Evolutionary conservation across 2,113 vertebrate species (phyloP).

Genomic region (Microtus pennsylvanicus): DNA sequence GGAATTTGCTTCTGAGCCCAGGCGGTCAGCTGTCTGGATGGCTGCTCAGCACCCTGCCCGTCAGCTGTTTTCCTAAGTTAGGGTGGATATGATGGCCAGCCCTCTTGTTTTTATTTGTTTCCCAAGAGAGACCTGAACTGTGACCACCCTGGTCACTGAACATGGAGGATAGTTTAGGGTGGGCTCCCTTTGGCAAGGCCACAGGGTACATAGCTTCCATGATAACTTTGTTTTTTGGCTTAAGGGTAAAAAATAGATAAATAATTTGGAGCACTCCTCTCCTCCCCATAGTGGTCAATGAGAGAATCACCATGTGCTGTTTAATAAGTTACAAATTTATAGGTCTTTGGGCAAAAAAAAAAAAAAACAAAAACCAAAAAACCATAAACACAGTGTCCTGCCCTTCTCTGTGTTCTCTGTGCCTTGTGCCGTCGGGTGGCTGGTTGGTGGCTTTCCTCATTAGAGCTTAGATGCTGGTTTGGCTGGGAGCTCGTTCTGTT

Average conservation of each 20-base stretch:
- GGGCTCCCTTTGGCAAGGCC: background rate
- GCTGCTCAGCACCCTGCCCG: constrained; percentile 49
- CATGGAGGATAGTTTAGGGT: background rate
- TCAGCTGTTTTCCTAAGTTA: constrained; percentile 79
- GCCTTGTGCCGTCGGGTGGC: background rate
- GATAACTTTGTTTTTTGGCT: constrained; percentile 39
- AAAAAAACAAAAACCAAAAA: too few relatives aligned
- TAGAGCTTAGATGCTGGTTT: constrained; percentile 70
- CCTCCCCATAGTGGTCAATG: background rate
- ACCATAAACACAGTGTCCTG: constrained; percentile 45
- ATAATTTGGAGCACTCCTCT: background rate
- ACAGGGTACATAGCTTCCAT: background rate
- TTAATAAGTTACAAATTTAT: constrained; percentile 75
- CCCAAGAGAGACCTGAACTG: constrained; percentile 40
- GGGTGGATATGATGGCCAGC: constrained; percentile 47
- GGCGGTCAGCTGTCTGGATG: constrained; percentile 77
- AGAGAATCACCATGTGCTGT: constrained; percentile 63
- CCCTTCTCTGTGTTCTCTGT: constrained; percentile 22
- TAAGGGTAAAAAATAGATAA: background rate
- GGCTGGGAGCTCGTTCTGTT: constrained; percentile 25
- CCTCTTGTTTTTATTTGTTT: constrained; percentile 76
- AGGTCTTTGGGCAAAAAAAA: constrained; percentile 53
- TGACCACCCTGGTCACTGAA: background rate
- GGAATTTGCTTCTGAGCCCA: constrained; percentile 71
- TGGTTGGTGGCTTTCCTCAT: constrained; percentile 70